A percentile compares a stretch with the other conserved stretches of the same genome.
Evolutionary conservation across 2,797 vertebrate species (phyloP).

Genomic region (Microchirus variegatus): DNA sequence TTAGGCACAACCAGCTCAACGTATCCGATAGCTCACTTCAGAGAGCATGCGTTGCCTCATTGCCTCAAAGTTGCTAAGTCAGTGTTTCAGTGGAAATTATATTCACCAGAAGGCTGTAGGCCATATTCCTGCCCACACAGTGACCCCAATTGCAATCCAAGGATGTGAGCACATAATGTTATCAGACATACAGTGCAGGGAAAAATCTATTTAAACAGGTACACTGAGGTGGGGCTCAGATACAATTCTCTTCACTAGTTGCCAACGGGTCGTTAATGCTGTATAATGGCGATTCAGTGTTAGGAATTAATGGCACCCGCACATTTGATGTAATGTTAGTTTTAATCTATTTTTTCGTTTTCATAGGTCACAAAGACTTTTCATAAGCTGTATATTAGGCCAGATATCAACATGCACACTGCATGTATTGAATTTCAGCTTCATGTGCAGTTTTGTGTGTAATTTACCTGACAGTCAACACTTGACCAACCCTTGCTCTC

Average conservation of each 20-base stretch:
- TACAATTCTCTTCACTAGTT: slow-evolving; percentile 1
- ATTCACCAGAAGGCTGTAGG: slow-evolving; percentile 15
- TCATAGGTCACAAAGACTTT: slow-evolving; percentile 19
- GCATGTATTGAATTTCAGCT: slow-evolving; percentile 23
- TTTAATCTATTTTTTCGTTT: slow-evolving; percentile 13
- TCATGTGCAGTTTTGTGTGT: slow-evolving; percentile 22
- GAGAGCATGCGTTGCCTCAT: background rate
- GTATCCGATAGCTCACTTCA: background rate
- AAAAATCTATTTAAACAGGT: slow-evolving; percentile 15
- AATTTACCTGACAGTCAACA: slow-evolving; percentile 26
- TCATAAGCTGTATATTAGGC: slow-evolving; percentile 14
- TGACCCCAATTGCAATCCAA: slow-evolving; percentile 20
- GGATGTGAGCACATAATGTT: slow-evolving; percentile 14
- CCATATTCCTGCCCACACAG: slow-evolving; percentile 3
- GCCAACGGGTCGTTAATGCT: slow-evolving; percentile 22
- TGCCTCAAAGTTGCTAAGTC: slow-evolving; percentile 8
- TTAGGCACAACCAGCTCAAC: background rate
- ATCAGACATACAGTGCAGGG: background rate
- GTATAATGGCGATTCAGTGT: slow-evolving; percentile 18
- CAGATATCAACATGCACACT: background rate
- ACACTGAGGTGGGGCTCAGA: background rate
- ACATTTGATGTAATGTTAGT: slow-evolving; percentile 3
- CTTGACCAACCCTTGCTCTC: slow-evolving; percentile 1
- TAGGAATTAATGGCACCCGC: slow-evolving; percentile 2
- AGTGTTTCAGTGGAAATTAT: slow-evolving; percentile 24